These are phyloP conservation scores for Chaetops frenatus DNA, from an alignment of 2,113 vertebrate genomes.

Conservation along the genomic window DNA sequence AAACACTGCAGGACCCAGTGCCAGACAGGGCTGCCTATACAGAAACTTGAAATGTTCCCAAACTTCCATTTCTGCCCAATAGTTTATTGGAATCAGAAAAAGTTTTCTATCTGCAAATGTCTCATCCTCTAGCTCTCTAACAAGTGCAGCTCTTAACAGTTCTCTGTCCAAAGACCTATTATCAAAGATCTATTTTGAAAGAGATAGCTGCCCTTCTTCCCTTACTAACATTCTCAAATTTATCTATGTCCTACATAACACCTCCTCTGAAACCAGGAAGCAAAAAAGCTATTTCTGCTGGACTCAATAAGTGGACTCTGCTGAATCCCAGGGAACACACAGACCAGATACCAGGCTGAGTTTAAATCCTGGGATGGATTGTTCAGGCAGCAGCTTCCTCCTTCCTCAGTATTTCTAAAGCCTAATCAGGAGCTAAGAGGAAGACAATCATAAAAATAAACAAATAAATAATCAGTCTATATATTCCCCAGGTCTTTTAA, in stretches of 20 bases:
- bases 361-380: not conserved
- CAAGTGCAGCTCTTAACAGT: not conserved
- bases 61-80: not conserved
- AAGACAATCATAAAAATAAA: not conserved
- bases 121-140: not conserved
- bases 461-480: not conserved
- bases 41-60: not conserved
- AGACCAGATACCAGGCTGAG: not conserved
- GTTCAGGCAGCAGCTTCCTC: not conserved
- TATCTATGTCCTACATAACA: slow-evolving; percentile 34
- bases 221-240: slow-evolving; percentile 35
- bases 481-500: not conserved
- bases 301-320: not conserved
- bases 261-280: not conserved
- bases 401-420: not conserved
- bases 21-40: not conserved
- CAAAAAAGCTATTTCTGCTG: not conserved
- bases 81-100: not conserved
- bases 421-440: not conserved
- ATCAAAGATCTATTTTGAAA: not conserved
- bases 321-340: not conserved
- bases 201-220: not conserved
- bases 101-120: not conserved
- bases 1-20: not conserved
- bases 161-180: not conserved